Conservation (phyloP, 2,113 vertebrate genomes). For the Manacus vitellinus region DNA sequence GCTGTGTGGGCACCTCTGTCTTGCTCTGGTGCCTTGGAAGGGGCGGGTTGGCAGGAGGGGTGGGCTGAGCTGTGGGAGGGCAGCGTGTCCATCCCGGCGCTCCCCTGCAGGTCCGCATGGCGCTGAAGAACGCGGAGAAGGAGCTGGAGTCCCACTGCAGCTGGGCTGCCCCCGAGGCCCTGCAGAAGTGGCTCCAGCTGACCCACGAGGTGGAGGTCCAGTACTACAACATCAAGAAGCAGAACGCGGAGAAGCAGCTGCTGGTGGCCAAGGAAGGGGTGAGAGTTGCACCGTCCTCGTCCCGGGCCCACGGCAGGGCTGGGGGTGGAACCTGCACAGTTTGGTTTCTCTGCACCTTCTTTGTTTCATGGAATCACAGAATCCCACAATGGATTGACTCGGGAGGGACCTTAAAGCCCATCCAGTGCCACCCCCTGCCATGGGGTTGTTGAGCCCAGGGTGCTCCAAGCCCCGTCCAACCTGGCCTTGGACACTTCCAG, state of each 20-base stretch:
- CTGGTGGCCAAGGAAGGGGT: constrained; percentile 97
- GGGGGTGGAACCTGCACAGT: neutral
- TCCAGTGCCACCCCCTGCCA: neutral
- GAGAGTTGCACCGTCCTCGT: neutral
- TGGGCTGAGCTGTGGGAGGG: neutral
- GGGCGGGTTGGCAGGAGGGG: rapidly evolving
- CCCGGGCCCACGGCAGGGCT: neutral
- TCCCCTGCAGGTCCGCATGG: constrained; percentile 88
- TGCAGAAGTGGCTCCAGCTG: constrained; percentile 98
- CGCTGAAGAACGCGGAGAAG: constrained; percentile 93
- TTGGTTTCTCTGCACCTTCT: neutral
- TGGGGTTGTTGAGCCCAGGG: neutral
- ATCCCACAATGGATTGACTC: neutral
- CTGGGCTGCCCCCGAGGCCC: constrained; percentile 89
- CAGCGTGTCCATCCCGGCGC: neutral
- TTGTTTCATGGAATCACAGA: neutral
- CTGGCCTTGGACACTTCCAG: neutral
- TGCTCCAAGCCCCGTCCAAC: neutral
- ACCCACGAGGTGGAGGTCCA: constrained; percentile 97
- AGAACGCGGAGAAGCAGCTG: constrained; percentile 93
- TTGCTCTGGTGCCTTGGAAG: no score
- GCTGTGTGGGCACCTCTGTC: neutral
- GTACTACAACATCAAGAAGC: constrained; percentile 98
- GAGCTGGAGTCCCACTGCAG: constrained; percentile 91
- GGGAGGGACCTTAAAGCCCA: neutral